Base-by-base conservation (phyloP, 2,888 invertebrate species). In the Pegoplata infirma region DNA sequence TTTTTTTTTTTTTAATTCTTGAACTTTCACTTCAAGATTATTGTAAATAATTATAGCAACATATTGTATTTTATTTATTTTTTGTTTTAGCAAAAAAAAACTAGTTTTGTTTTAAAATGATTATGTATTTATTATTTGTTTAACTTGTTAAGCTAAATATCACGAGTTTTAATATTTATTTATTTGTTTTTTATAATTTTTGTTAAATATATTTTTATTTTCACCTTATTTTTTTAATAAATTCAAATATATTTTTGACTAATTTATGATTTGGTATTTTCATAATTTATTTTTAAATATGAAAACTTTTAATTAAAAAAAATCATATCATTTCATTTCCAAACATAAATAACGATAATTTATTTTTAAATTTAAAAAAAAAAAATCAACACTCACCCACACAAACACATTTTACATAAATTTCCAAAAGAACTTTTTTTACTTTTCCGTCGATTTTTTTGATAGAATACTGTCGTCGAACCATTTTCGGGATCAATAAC, bases 391-490 rank as follows among this genome's bases (percentile, higher is more conserved):
- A 86, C 88, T 87, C 81, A 89, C 89, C 89, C 88, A 86, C 90
- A 90, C 76, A 89, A 82, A 80, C 89, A 86, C 83, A 86, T 84
- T 83, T 87, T 88, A 81, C 88, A 89, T 36, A 88, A 81, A 83
- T 87, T 87, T 69, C 84, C 85, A 81, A 89, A 80, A 74, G 87
- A 89, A 84, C 85, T 86, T 63, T 86, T 83, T 84, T 87, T 87
- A 84, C 87, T 88, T 74, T 88, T 85, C 40, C 89, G 84, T 23
- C 90, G 85, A 83, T 88, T 88, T 71, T 87, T 86, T 59, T 88
- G 88, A 82, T 88, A 88, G 82, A 87, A 88, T 51, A 88, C 87
- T 3, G 88, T 88, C 28, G 88, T 86, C 55, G 88, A 77, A 47
- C 86, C 87, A 40, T 83, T 87, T 56, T 87, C 87, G 10, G 86